Evolutionary conservation across 30 jellyfish, hydroid and myxozoan genomes (phyloP), one percentile per base, ranked within the genome.

Genomic region (Haliclystus octoradiatus): DNA sequence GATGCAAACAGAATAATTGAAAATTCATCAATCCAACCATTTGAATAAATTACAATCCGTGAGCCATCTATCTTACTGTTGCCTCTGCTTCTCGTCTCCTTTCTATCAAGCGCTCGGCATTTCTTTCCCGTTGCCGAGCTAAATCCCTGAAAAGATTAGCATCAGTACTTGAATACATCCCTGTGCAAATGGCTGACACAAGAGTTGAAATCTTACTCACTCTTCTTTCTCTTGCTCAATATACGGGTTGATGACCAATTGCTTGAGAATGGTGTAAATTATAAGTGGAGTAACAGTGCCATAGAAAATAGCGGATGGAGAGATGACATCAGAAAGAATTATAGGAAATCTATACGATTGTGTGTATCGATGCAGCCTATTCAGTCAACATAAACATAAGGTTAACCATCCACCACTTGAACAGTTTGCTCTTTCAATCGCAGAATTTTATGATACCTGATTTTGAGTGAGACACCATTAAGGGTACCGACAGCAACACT

Each of bases 261-360:
- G 81, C 50, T 80, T 88, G 1, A 88, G 74, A 14, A 89, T 34
- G 78, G 80, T 68, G 73, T 75, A 88, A 24, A 85, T 74, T 19
- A 81, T 19, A 4, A 80, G 80, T 0, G 97, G 97, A 22, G 78
- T 79, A 26, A 81, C 71, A 4, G 97, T 74, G 13, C 95, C 97
- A 51, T 88, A 88, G 79, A 88, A 88, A 7, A 81, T 77, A 15
- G 97, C 97, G 0, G 93, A 53, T 19, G 97, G 95, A 22, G 84
- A 66, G 15, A 88, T 30, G 5, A 75, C 86, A 32, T 88, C 97
- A 30, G 93, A 61, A 15, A 88, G 68, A 78, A 88, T 50, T 34
- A 88, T 77, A 2, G 97, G 97, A 53, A 88, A 88, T 40, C 75
- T 71, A 51, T 83, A 88, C 46, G 95, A 52, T 51, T 88, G 97